Conservation (phyloP, 1,140 invertebrate species). For the Rhyzopertha dominica region DNA sequence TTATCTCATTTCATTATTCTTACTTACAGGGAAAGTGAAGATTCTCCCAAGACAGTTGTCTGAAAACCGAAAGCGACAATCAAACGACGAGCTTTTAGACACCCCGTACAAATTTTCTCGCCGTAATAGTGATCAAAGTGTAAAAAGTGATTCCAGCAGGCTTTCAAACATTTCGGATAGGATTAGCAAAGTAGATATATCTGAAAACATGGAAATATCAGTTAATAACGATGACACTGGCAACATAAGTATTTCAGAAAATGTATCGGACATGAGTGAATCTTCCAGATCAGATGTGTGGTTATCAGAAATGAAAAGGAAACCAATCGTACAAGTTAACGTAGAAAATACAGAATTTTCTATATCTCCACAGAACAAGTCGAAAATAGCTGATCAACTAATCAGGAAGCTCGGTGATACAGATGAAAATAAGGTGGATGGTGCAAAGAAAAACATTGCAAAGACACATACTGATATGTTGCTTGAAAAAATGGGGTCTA, state of each 20-base stretch:
- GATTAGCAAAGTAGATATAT: slow-evolving; percentile 26
- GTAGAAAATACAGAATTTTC: slow-evolving; percentile 26
- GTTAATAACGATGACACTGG: slow-evolving; percentile 22
- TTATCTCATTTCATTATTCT: background rate
- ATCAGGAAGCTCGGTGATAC: slow-evolving; percentile 9
- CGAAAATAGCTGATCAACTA: slow-evolving; percentile 7
- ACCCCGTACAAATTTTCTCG: slow-evolving; percentile 17
- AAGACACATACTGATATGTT: too few relatives aligned
- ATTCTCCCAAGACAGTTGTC: slow-evolving; percentile 2
- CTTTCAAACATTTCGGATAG: slow-evolving; percentile 30
- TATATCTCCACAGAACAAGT: slow-evolving; percentile 15
- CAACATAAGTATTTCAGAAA: slow-evolving; percentile 13
- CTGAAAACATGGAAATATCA: slow-evolving; percentile 30
- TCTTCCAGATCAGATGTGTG: slow-evolving; percentile 15
- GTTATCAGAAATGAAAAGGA: slow-evolving; percentile 22
- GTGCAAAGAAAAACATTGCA: slow-evolving; percentile 4
- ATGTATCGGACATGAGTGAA: background rate
- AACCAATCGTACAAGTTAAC: slow-evolving; percentile 27
- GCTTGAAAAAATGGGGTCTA: too few relatives aligned
- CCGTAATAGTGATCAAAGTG: slow-evolving; percentile 29
- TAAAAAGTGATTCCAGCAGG: slow-evolving; percentile 27
- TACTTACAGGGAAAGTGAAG: slow-evolving; percentile 1
- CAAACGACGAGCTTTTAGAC: slow-evolving; percentile 12
- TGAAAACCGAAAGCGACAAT: slow-evolving; percentile 1
- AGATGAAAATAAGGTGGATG: slow-evolving; percentile 6